Evolutionary conservation across 2,888 invertebrate genomes (phyloP).

Genomic region (Agrilus cyanescens): DNA sequence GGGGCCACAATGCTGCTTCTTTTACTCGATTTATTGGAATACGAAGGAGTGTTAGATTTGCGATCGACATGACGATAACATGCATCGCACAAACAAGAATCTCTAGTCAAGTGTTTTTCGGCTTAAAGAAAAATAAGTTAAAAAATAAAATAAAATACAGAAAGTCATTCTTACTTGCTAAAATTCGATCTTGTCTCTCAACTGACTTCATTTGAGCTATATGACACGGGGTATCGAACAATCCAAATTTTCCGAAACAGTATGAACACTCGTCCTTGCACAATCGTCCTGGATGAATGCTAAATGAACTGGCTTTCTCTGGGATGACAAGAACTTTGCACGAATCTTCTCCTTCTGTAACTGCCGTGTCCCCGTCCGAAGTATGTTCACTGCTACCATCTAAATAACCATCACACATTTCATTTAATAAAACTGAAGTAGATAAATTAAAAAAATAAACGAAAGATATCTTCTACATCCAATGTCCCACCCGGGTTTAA

Average conservation of each 20-base stretch:
- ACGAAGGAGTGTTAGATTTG: constrained; percentile 61
- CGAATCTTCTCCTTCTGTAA: constrained; percentile 34
- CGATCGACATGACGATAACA: constrained; percentile 79
- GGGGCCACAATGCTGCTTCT: constrained; percentile 28
- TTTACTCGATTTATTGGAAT: constrained; percentile 40
- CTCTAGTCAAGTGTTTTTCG: constrained; percentile 69
- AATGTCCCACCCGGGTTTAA: no score
- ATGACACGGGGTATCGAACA: constrained; percentile 78
- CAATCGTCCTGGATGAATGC: constrained; percentile 69
- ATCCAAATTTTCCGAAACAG: constrained; percentile 77
- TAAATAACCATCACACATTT: constrained; percentile 11
- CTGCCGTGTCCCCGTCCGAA: constrained; percentile 31
- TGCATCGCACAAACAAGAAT: constrained; percentile 78
- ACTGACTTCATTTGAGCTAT: constrained; percentile 75
- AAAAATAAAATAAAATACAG: background rate
- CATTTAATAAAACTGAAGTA: constrained; percentile 1
- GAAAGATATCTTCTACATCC: no score
- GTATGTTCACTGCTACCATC: constrained; percentile 37
- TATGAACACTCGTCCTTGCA: constrained; percentile 80
- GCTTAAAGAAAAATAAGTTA: constrained; percentile 34
- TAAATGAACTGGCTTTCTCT: constrained; percentile 78
- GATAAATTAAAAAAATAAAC: background rate
- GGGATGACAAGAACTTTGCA: constrained; percentile 65
- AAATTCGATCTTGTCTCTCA: constrained; percentile 69
- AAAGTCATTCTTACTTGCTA: constrained; percentile 48